These are phyloP conservation scores for Listronotus bonariensis DNA, from an alignment of 1,140 invertebrate genomes.

Conservation along the genomic window DNA sequence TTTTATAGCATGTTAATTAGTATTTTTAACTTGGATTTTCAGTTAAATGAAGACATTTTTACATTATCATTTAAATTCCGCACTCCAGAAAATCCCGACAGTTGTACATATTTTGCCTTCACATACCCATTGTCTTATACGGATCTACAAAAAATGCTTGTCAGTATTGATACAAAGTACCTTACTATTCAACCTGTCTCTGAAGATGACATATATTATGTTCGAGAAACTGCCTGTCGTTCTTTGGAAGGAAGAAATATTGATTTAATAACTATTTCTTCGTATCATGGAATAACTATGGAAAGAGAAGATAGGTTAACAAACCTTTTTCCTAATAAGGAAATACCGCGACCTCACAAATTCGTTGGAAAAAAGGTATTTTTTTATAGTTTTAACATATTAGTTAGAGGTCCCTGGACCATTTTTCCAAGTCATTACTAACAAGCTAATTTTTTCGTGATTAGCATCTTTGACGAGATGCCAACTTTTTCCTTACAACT, in stretches of 20 bases:
- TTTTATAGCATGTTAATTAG: too few species aligned
- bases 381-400: too few species aligned
- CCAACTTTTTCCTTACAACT: too few species aligned
- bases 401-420: too few species aligned
- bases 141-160: conserved; percentile 75
- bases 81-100: conserved; percentile 72
- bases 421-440: too few species aligned
- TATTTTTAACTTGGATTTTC: conserved; percentile 48
- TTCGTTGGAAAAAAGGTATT: conserved; percentile 74
- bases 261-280: conserved; percentile 87
- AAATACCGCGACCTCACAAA: conserved; percentile 70
- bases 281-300: conserved; percentile 75
- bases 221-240: conserved; percentile 79
- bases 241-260: conserved; percentile 82
- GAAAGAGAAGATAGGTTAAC: conserved; percentile 73
- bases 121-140: conserved; percentile 89
- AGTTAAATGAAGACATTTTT: conserved; percentile 74
- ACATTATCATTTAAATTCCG: conserved; percentile 79
- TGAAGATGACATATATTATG: conserved; percentile 81
- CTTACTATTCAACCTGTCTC: conserved; percentile 47
- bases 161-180: conserved; percentile 67
- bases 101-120: conserved; percentile 87
- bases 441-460: too few species aligned
- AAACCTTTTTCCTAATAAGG: conserved; percentile 76
- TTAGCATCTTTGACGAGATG: too few species aligned